phyloP scores from a whole-genome alignment of 2,113 vertebrate genomes.

The Hemicordylus capensis region DNA sequence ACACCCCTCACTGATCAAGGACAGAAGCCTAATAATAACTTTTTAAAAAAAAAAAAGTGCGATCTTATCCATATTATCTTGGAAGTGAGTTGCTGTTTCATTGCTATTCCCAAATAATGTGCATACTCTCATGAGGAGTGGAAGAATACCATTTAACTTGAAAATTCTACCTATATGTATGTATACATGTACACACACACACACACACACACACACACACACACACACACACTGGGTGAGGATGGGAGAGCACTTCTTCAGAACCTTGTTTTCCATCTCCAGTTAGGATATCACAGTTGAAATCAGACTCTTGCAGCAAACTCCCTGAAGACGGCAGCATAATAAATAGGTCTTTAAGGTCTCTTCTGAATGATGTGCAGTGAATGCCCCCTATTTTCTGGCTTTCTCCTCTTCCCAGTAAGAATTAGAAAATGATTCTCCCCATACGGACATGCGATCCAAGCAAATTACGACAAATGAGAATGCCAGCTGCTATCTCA shows the following conservation, averaged over 20 bases:
- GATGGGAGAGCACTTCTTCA: conserved; percentile 40
- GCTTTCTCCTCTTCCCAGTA: conserved; percentile 48
- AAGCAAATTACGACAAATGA: conserved; percentile 54
- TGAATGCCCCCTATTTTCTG: conserved; percentile 47
- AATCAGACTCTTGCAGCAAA: conserved; percentile 67
- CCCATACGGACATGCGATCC: conserved; percentile 27
- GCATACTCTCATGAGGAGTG: neutral
- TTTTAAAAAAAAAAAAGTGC: no score
- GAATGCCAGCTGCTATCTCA: conserved; percentile 59
- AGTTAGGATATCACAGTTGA: conserved; percentile 64
- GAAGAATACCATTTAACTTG: neutral
- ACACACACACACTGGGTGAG: conserved; percentile 6
- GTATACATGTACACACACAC: neutral
- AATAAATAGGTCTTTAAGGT: conserved; percentile 73
- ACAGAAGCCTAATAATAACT: neutral
- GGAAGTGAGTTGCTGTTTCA: neutral
- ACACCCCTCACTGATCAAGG: neutral
- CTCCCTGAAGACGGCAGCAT: conserved; percentile 63
- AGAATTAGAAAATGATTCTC: conserved; percentile 63
- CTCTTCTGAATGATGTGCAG: conserved; percentile 65
- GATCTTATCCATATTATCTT: neutral
- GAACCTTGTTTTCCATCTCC: conserved; percentile 54
- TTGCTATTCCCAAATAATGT: no score
- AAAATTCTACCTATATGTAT: neutral
- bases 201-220: no score